Percentiles rank a stretch among this genome's conserved stretches.
Evolutionary conservation across 2,888 invertebrate genomes (phyloP).

Genomic region (Entomobrya multifasciata): DNA sequence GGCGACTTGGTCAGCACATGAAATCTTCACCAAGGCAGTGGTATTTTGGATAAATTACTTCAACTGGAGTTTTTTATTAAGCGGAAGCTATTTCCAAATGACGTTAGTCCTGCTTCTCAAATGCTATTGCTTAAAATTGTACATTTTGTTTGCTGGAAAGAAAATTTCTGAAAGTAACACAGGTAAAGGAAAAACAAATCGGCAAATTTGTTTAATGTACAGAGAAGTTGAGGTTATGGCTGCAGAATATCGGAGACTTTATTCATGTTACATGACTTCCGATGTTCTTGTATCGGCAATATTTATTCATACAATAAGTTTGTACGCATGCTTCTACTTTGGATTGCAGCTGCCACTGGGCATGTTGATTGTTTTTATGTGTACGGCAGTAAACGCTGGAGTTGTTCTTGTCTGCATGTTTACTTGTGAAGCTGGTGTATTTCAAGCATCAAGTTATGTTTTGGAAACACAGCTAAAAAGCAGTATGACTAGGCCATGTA

Average conservation of each 20-base stretch:
- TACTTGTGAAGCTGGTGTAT: no score
- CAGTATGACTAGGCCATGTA: no score
- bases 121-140: constrained; percentile 7
- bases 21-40: not conserved
- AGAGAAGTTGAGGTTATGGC: constrained; percentile 45
- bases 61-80: constrained; percentile 40
- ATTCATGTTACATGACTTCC: constrained; percentile 16
- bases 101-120: not conserved
- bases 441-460: no score
- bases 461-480: no score
- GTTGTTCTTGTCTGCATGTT: not conserved
- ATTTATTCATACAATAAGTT: constrained; percentile 7
- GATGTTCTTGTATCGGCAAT: constrained; percentile 9
- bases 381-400: not conserved
- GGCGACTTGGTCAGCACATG: not conserved
- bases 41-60: not conserved
- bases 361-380: not conserved
- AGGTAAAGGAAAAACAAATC: not conserved
- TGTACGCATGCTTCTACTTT: not conserved
- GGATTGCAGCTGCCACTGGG: not conserved
- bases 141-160: constrained; percentile 5
- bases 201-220: not conserved
- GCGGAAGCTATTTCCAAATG: not conserved
- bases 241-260: constrained; percentile 10
- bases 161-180: not conserved